phyloP scores from a whole-genome alignment of 2,113 vertebrate species.

The Lamprotornis superbus region DNA sequence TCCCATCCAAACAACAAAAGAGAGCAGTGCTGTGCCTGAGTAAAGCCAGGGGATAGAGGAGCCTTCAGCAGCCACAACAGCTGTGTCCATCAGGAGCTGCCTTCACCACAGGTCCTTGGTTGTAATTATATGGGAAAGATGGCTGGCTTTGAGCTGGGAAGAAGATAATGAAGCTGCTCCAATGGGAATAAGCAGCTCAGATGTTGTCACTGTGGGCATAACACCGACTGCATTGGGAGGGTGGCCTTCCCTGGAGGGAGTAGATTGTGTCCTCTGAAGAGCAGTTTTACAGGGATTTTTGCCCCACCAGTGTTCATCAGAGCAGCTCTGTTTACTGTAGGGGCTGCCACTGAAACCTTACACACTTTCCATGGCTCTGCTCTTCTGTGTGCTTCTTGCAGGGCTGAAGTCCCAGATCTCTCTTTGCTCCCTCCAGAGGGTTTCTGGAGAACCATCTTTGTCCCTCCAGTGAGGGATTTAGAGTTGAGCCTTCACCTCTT shows the following conservation, averaged over 20 bases:
- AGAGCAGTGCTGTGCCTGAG: neutral
- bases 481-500: neutral
- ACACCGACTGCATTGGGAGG: neutral
- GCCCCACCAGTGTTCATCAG: neutral
- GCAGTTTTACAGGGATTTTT: neutral
- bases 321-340: neutral
- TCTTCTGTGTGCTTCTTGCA: neutral
- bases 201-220: neutral
- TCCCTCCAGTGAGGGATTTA: neutral
- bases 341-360: neutral
- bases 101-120: neutral
- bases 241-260: neutral
- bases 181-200: neutral
- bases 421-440: neutral
- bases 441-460: neutral
- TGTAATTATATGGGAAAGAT: neutral
- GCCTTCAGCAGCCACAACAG: neutral
- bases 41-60: neutral
- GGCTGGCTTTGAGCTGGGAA: neutral
- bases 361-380: rapidly evolving
- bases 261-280: neutral
- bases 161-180: neutral
- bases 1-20: neutral
- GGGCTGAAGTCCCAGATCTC: neutral
- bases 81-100: neutral